These are phyloP conservation scores for Fopius arisanus DNA, from an alignment of 1,140 invertebrate species.

Conservation along the genomic window DNA sequence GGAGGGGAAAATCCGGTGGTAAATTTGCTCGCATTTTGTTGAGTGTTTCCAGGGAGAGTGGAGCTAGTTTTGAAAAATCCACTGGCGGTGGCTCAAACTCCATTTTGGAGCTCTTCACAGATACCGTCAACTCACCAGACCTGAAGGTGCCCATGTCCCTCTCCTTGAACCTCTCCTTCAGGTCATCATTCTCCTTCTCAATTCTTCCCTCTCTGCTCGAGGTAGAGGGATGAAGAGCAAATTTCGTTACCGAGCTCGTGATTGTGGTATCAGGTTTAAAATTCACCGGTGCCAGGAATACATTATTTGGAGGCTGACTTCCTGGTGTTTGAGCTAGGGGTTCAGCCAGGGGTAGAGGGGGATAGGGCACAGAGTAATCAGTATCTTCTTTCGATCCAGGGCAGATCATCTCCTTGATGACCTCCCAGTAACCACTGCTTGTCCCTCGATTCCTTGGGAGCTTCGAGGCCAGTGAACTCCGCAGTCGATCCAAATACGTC, in stretches of 20 bases:
- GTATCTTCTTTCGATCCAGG: slow-evolving; percentile 54
- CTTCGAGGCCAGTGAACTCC: slow-evolving; percentile 60
- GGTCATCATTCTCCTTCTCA: slow-evolving; percentile 44
- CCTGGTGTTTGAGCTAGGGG: slow-evolving; percentile 47
- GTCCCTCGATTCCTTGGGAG: slow-evolving; percentile 57
- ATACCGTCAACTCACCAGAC: slow-evolving; percentile 60
- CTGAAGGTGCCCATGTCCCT: slow-evolving; percentile 58
- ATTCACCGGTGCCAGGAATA: slow-evolving; percentile 58
- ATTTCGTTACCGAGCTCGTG: slow-evolving; percentile 51
- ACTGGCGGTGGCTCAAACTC: slow-evolving; percentile 54
- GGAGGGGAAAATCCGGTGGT: slow-evolving; percentile 51
- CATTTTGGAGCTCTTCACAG: slow-evolving; percentile 57
- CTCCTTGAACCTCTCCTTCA: slow-evolving; percentile 46
- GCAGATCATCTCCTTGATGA: slow-evolving; percentile 61
- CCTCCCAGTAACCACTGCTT: slow-evolving; percentile 57
- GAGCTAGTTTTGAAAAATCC: slow-evolving; percentile 53
- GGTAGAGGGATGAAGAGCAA: slow-evolving; percentile 50
- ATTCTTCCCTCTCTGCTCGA: too few species aligned
- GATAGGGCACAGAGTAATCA: slow-evolving; percentile 52
- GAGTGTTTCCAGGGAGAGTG: slow-evolving; percentile 37
- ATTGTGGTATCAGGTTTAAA: slow-evolving; percentile 57
- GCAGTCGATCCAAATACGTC: slow-evolving; percentile 77
- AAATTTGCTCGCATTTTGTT: slow-evolving; percentile 30
- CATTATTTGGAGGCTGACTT: slow-evolving; percentile 47
- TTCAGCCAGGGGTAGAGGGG: slow-evolving; percentile 51